Conservation (phyloP, 2,888 invertebrate species). For the Macrophya annulata region DNA sequence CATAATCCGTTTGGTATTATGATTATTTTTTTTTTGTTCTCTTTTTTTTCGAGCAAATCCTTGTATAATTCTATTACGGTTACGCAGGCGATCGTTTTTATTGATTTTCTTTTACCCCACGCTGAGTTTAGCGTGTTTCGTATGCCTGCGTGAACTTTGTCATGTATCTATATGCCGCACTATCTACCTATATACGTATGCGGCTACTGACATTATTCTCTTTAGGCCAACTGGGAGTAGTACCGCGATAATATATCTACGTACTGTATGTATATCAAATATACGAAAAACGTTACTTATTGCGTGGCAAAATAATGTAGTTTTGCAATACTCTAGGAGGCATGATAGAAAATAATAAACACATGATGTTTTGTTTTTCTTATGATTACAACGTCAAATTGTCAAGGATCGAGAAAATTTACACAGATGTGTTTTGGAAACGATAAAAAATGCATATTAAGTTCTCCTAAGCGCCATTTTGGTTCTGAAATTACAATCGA, state of each 20-base stretch:
- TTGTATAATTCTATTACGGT: conserved; percentile 37
- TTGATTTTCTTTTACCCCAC: conserved; percentile 35
- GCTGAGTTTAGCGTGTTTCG: conserved; percentile 23
- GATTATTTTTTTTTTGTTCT: background rate
- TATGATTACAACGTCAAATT: background rate
- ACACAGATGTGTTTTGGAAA: background rate
- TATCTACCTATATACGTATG: conserved; percentile 9
- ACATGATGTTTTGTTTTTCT: background rate
- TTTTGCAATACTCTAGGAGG: no score
- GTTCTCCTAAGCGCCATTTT: background rate
- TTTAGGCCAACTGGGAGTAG: background rate
- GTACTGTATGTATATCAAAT: background rate
- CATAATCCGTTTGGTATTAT: background rate
- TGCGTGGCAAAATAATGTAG: background rate
- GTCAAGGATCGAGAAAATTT: background rate
- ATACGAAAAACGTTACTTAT: background rate
- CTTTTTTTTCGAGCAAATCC: background rate
- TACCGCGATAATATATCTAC: background rate
- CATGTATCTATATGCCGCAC: background rate
- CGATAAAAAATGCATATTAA: background rate
- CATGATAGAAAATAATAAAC: background rate
- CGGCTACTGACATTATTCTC: background rate
- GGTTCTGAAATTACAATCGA: background rate
- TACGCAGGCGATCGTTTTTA: conserved; percentile 41
- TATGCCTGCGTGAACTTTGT: conserved; percentile 38